A percentile compares a stretch with the other conserved stretches of the same genome.
Conservation (phyloP, 2,113 vertebrate species). For the Limanda limanda region DNA sequence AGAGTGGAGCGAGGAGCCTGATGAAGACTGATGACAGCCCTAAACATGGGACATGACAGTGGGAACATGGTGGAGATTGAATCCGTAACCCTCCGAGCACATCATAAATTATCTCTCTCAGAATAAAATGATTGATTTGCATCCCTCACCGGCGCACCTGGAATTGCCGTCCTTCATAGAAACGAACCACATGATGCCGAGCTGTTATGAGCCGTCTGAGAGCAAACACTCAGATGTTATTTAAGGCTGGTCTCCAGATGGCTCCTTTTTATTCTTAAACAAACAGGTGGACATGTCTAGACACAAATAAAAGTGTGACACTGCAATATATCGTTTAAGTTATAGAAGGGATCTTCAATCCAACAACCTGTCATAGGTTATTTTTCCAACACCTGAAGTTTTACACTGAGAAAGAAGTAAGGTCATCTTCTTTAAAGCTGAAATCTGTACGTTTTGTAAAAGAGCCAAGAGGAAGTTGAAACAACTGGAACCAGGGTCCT, state of each 20-base stretch:
- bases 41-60: conserved; percentile 88
- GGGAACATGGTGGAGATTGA: conserved; percentile 90
- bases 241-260: conserved; percentile 26
- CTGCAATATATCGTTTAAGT: conserved; percentile 1
- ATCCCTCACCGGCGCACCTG: conserved; percentile 84
- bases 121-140: conserved; percentile 97
- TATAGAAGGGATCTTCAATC: conserved; percentile 27
- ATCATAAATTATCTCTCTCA: conserved; percentile 96
- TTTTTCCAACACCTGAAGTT: background rate
- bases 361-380: conserved; percentile 11
- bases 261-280: conserved; percentile 5
- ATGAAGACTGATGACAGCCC: conserved; percentile 96
- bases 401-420: background rate
- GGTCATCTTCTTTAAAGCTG: conserved; percentile 22
- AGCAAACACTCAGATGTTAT: conserved; percentile 45
- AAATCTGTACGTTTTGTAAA: background rate
- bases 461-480: background rate
- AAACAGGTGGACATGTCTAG: conserved; percentile 15
- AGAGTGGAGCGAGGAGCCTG: conserved; percentile 83
- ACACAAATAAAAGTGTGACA: conserved; percentile 16
- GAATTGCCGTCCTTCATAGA: conserved; percentile 78
- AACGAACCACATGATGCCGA: conserved; percentile 21
- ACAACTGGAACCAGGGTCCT: background rate
- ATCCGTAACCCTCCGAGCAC: conserved; percentile 92
- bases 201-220: conserved; percentile 21